Evolutionary conservation across 2,797 vertebrate genomes (phyloP).

Genomic region (Coluber constrictor): DNA sequence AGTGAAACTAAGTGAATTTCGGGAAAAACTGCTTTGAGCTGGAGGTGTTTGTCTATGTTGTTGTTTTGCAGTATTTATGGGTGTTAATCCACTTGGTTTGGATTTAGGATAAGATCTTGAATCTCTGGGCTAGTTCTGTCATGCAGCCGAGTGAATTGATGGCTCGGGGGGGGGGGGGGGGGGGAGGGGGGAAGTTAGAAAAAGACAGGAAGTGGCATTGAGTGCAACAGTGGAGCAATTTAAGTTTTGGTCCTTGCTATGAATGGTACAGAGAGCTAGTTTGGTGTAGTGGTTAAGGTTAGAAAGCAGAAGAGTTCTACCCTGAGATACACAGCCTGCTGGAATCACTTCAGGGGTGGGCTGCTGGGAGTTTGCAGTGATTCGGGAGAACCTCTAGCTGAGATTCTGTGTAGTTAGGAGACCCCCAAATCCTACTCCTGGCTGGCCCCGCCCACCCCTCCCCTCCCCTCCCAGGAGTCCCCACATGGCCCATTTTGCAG

Average conservation of each 20-base stretch:
- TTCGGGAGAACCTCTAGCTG: no score
- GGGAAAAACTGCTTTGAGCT: background rate
- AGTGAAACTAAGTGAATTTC: background rate
- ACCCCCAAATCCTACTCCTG: no score
- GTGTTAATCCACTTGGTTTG: background rate
- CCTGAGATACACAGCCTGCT: background rate
- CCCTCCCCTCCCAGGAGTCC: no score
- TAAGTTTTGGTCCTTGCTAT: background rate
- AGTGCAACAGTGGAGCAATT: background rate
- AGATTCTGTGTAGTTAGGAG: no score
- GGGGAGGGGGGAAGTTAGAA: background rate
- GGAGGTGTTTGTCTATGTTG: background rate
- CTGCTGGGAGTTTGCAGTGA: no score
- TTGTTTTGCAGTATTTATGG: background rate
- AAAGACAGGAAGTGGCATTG: background rate
- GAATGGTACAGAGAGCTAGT: background rate
- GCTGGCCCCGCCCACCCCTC: no score
- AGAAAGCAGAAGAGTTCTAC: background rate
- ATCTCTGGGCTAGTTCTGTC: background rate
- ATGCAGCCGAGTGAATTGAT: background rate
- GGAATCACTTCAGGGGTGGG: background rate
- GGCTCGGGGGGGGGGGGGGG: background rate
- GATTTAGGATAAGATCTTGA: background rate
- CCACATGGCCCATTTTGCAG: no score
- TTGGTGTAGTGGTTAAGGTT: background rate